Evolutionary conservation across 2,797 vertebrate genomes (phyloP), one percentile per base, ranked within the genome.

Genomic region (Spatula clypeata): DNA sequence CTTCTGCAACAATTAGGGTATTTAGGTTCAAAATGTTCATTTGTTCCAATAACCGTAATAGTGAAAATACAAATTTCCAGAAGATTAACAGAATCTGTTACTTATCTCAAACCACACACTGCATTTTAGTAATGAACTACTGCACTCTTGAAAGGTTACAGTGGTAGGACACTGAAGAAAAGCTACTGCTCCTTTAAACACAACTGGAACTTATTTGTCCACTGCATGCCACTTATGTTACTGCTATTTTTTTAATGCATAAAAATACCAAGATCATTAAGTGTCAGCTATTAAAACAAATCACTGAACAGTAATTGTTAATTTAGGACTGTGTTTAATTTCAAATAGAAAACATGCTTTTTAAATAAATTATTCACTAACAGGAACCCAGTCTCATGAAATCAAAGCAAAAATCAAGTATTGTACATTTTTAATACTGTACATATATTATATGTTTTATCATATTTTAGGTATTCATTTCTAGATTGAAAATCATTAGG

Each of bases 321-420:
- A 53, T 98, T 97, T 97, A 95, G 96, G 94, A 97, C 70, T 91
- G 71, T 84, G 65, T 82, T 98, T 96, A 96, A 92, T 97, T 95
- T 97, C 70, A 65, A 94, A 97, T 96, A 93, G 95, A 97, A 98
- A 96, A 96, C 97, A 98, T 98, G 97, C 97, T 94, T 95, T 95
- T 90, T 40, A 96, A 98, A 98, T 97, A 98, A 98, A 96, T 98
- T 96, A 97, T 88, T 96, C 73, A 91, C 92, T 94, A 96, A 95
- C 88, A 93, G 82, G 94, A 97, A 95, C 66, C 74, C 70, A 95
- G 79, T 92, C 90, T 94, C 92, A 85, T 81, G 86, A 95, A 97
- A 95, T 94, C 94, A 97, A 97, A 97, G 81, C 83, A 95, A 90
- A 73, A 90, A 97, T 91, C 70, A 94, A 94, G 45, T 90, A 95